Percentiles rank a stretch among this genome's conserved stretches.
phyloP scores from a whole-genome alignment of 2,113 vertebrate genomes.

The Aspiorhynchus laticeps region DNA sequence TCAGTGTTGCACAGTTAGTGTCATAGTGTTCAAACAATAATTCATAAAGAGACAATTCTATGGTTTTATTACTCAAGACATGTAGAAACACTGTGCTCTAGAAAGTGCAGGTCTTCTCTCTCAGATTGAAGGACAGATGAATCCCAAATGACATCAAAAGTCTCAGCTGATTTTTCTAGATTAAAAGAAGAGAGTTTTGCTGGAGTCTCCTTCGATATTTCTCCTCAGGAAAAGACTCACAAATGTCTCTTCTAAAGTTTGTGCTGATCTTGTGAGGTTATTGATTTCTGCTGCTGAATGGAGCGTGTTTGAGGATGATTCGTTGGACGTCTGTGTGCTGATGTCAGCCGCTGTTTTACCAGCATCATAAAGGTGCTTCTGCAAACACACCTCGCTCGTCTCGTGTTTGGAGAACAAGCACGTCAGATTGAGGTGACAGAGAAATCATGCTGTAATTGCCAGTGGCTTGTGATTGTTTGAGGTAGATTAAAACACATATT shows the following conservation, averaged over 20 bases:
- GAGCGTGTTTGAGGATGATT: no score
- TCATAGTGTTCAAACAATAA: neutral
- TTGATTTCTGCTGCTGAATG: no score
- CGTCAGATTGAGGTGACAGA: neutral
- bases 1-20: neutral
- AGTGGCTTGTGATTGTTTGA: no score
- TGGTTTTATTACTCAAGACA: neutral
- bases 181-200: neutral
- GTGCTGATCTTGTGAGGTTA: neutral
- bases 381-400: neutral
- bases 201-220: neutral
- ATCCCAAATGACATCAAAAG: neutral
- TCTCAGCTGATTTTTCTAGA: neutral
- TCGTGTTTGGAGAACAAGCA: neutral
- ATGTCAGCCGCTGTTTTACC: neutral
- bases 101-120: neutral
- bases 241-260: neutral
- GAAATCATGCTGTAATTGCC: neutral
- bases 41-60: neutral
- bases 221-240: neutral
- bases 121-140: no score
- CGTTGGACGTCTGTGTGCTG: neutral
- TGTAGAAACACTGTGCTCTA: neutral
- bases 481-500: neutral
- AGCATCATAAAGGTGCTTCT: constrained; percentile 1